These are phyloP conservation scores for Stichodactyla helianthus DNA, from an alignment of 64 coral and sea anemone genomes.

Conservation along the genomic window DNA sequence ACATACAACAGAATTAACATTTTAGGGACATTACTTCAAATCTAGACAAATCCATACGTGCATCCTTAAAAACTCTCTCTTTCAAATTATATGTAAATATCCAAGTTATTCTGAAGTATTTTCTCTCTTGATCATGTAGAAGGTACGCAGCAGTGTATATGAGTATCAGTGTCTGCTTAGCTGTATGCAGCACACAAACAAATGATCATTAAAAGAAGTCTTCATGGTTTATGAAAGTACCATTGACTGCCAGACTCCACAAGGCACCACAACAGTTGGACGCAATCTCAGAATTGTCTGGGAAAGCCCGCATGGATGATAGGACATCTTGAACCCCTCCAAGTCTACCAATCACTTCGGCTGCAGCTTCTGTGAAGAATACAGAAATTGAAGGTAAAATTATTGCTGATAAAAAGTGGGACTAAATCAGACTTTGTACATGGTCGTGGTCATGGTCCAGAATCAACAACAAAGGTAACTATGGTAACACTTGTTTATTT, in stretches of 20 bases:
- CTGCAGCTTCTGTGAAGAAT: slow-evolving; percentile 66
- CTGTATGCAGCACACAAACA: neutral
- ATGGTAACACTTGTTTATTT: neutral
- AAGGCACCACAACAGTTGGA: slow-evolving; percentile 85
- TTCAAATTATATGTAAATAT: no score
- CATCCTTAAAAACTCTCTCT: neutral
- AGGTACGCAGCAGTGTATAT: no score
- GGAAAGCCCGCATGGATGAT: slow-evolving; percentile 79
- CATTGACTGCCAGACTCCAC: slow-evolving; percentile 95
- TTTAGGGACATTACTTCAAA: neutral
- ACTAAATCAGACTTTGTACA: no score
- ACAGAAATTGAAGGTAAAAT: neutral
- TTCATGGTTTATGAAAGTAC: slow-evolving; percentile 1
- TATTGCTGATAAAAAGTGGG: neutral
- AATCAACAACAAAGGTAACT: neutral
- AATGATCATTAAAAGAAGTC: neutral
- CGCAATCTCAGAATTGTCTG: slow-evolving; percentile 71
- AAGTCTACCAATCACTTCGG: slow-evolving; percentile 81
- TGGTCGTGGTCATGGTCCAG: neutral
- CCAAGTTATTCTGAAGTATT: no score
- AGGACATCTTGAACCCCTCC: slow-evolving; percentile 94
- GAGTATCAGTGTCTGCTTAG: neutral
- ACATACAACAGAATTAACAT: neutral
- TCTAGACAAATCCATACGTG: neutral
- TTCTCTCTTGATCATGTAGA: no score